Evolutionary conservation across 2,888 invertebrate genomes (phyloP).

Genomic region (Pachymerium ferrugineum): DNA sequence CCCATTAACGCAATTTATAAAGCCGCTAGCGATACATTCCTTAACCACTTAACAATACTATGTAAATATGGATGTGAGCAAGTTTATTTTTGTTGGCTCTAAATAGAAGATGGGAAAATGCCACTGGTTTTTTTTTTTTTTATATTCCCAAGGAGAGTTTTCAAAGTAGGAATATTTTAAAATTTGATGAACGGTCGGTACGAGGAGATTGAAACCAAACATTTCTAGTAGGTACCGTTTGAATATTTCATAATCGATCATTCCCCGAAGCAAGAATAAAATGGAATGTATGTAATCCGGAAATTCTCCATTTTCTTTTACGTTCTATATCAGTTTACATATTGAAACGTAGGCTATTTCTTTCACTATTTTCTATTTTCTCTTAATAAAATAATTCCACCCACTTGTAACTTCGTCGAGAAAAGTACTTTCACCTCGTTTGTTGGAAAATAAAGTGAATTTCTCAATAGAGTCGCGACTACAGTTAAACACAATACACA

Average conservation of each 20-base stretch:
- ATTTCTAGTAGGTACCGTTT: background rate
- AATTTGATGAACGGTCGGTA: background rate
- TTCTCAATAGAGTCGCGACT: background rate
- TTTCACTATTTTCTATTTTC: too few relatives aligned
- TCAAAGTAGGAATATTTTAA: background rate
- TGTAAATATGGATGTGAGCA: background rate
- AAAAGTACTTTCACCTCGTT: background rate
- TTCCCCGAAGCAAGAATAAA: too few relatives aligned
- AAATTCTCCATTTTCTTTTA: background rate
- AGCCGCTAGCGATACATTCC: too few relatives aligned
- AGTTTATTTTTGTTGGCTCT: background rate
- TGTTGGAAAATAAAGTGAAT: background rate
- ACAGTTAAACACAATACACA: background rate
- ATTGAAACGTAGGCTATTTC: too few relatives aligned
- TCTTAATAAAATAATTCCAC: too few relatives aligned
- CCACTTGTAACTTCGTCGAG: background rate
- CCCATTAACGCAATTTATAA: too few relatives aligned
- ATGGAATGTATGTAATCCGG: too few relatives aligned
- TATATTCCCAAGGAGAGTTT: background rate
- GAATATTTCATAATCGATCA: conserved; percentile 4
- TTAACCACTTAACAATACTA: too few relatives aligned
- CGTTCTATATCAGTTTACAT: too few relatives aligned
- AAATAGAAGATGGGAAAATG: background rate
- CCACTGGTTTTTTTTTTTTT: background rate
- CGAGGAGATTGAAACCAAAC: background rate